Percentiles rank a stretch among this genome's conserved stretches.
phyloP scores from a whole-genome alignment of 2,888 invertebrate species.

The Hyppa rectilinea region DNA sequence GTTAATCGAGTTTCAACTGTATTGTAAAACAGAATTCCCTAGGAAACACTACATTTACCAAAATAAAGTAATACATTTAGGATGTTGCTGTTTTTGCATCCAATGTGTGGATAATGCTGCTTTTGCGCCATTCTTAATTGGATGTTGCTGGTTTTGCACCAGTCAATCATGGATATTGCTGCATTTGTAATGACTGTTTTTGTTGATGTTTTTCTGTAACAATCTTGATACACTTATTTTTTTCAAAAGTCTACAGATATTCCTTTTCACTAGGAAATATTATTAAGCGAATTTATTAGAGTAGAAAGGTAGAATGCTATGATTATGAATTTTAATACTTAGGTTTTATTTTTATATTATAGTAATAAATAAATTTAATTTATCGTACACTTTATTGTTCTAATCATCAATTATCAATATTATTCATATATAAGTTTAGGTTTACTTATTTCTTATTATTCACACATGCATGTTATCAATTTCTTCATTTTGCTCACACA shows the following conservation, averaged over 20 bases:
- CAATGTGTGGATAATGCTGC: slow-evolving; percentile 18
- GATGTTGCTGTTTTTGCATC: slow-evolving; percentile 16
- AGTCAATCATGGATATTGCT: slow-evolving; percentile 13
- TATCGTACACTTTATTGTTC: not conserved
- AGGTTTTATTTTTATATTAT: no score
- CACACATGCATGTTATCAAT: slow-evolving; percentile 11
- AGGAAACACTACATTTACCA: not conserved
- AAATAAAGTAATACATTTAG: slow-evolving; percentile 14
- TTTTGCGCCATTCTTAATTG: slow-evolving; percentile 13
- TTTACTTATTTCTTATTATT: slow-evolving; percentile 1
- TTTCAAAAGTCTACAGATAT: not conserved
- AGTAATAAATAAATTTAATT: not conserved
- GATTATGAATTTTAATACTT: slow-evolving; percentile 13
- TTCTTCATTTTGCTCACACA: slow-evolving; percentile 8
- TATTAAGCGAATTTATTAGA: slow-evolving; percentile 10
- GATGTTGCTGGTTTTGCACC: slow-evolving; percentile 10
- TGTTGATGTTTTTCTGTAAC: slow-evolving; percentile 9
- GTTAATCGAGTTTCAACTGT: no score
- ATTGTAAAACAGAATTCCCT: slow-evolving; percentile 20
- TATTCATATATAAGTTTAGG: not conserved
- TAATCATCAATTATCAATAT: not conserved
- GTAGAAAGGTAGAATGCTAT: not conserved
- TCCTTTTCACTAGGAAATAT: slow-evolving; percentile 1
- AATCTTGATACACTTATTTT: slow-evolving; percentile 13
- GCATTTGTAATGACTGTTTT: slow-evolving; percentile 16